Base-by-base conservation (phyloP, 1,140 invertebrate genomes). In the Tetragonula clypearis region DNA sequence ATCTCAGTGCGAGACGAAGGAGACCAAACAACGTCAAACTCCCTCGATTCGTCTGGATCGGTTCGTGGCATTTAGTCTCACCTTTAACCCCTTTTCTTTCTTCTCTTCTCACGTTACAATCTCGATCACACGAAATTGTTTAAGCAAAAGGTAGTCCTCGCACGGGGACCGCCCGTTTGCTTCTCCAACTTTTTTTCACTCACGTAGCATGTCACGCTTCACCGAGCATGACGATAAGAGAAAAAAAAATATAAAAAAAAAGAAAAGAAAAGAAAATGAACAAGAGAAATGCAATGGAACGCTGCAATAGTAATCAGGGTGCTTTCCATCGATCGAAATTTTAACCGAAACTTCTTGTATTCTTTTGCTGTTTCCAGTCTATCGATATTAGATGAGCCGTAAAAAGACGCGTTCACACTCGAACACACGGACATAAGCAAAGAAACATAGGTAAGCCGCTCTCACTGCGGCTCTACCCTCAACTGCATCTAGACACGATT, bases 331-430 rank as follows among this genome's bases (percentile, higher is more conserved):
- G 71, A 76, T 58, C 65, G 82, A 71, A 55, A 56, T 58, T 80
- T 82, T 89, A 86, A 89, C 80, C 84, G 79, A 82, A 89, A 62
- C 74, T 62, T 87, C 69, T 82, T 89, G 88, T 87, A 76, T 85
- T 87, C 87, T 90, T 71, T 93, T 79, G 80, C 92, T 94, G 90
- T 90, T 94, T 94, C 90, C 93, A 94, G 92, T 94, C 92, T 93
- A 85, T 92, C 92, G 91, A 93, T 92, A 91, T 85, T 93, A 93
- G 92, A 94, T 86, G 92, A 93, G 86, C 90, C 91, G 90, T 93
- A 93, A 93, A 93, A 91, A 88, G 85, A 86, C 85, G 89, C 86
- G 88, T 79, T 87, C 88, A 91, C 89, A 88, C 82, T 86, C 90
- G 88, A 82, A 93, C 87, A 91, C 68, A 84, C 88, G 88, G 77